Base-by-base conservation (phyloP, 2,888 invertebrate genomes). In the Leptinotarsa peninsularis region DNA sequence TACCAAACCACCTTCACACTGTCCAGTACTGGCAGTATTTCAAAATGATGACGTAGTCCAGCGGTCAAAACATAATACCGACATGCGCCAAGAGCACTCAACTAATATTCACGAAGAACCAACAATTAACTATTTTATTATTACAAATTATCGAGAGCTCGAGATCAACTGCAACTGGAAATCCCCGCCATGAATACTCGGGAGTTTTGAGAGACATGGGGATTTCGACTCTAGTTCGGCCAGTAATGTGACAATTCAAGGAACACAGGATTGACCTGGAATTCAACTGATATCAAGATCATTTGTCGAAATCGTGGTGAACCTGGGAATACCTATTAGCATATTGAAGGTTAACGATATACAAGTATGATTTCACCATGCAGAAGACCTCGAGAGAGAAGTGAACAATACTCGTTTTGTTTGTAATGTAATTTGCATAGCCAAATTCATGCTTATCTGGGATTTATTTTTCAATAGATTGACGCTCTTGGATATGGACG, bases 281-380 rank as follows among this genome's bases (percentile, higher is more conserved):
- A 52, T 52, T 50, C 52, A 52, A 52, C 4, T 52, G n/a, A n/a
- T 52, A 52, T 52, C 52, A 52, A 52, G 52, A 52, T 52, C 52
- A n/a, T n/a, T n/a, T 43, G 43, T 43, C 43, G 43, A 2, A 52
- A 52, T 52, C n/a, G 52, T n/a, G 4, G 52, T 56, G 18, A 56
- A n/a, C 21, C n/a, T 56, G 56, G 56, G 56, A 56, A 56, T 56
- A 56, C 56, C 56, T 18, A 56, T 56, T 10, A 13, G 18, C 18
- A 56, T 56, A 56, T 13, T 56, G 56, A 56, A 56, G 56, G 56
- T 56, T 56, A 56, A 56, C 18, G 10, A 56, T 56, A 17, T 14
- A 52, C 17, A 52, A 52, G 14, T 13, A 52, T 52, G 52, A 56
- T 56, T 56, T 56, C 56, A 56, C 13, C 43, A 43, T 43, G n/a